These are phyloP conservation scores for Apis dorsata DNA, from an alignment of 1,140 invertebrate genomes.

Conservation along the genomic window DNA sequence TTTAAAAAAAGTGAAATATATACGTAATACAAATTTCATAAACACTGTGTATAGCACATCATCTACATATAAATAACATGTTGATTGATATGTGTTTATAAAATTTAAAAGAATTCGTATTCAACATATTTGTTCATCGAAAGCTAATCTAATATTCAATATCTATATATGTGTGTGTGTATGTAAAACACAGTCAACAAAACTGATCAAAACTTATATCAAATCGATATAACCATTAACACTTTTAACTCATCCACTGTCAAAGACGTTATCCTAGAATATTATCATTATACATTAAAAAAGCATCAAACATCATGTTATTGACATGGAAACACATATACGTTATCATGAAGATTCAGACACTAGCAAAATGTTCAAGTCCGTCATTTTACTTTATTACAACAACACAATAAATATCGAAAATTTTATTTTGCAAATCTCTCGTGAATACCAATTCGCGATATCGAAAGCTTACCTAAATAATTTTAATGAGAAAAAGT, in stretches of 20 bases:
- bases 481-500: not conserved
- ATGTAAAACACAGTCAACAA: no score
- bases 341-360: no score
- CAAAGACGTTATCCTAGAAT: not conserved
- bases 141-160: not conserved
- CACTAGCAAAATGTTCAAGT: no score
- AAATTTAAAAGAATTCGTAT: not conserved
- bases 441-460: not conserved
- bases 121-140: not conserved
- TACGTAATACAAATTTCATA: not conserved
- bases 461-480: not conserved
- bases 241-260: not conserved
- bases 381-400: no score
- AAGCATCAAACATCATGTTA: no score
- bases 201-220: not conserved
- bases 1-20: not conserved
- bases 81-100: not conserved
- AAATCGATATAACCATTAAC: not conserved
- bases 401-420: no score
- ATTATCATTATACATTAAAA: not conserved
- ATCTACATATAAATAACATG: not conserved
- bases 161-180: not conserved
- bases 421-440: no score
- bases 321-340: not conserved
- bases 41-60: not conserved